Base-by-base conservation (phyloP, 2,797 vertebrate species). In the Myotis findleyi region DNA sequence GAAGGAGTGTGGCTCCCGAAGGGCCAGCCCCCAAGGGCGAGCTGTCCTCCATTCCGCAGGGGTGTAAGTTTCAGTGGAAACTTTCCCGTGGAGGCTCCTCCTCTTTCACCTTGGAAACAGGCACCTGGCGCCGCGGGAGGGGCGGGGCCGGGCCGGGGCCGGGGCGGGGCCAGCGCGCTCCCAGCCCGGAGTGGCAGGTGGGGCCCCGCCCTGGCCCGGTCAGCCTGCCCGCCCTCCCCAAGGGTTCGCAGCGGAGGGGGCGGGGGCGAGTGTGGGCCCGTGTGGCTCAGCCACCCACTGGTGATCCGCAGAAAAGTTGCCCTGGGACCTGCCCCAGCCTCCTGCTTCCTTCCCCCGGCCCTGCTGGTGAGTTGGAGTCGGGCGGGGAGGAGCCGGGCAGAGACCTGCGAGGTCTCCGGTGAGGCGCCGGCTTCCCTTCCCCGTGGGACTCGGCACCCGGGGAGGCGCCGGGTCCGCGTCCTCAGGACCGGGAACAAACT, bases 61-160 rank as follows among this genome's bases (percentile, higher is more conserved):
- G 20, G 81, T 69, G 53, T 33, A 72, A 92, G 97, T 97, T 97
- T 97, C 95, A 20, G 84, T 57, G 95, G 94, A 96, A 96, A 97
- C 81, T 95, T 96, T 97, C 92, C 47, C 88, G 16, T 73, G 0
- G 87, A 85, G 64, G 89, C 96, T 47, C 96, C 97, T 27, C 97
- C 97, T 49, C 64, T 87, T 95, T 97, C 95, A 68, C 97, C 97
- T 77, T 55, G 96, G 96, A 89, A 93, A 97, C 96, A 16, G 1
- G 89, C 94, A 97, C 97, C 97, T 97, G 96, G 92, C 33, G 13
- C 69, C 23, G 14, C 2, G 1, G 89, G 73, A 21, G 62, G 33
- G 73, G 77, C 44, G 76, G 3, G 87, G 93, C 47, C 27, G 4
- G 23, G 3, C 77, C 47, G 75, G 4, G 87, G 91, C 53, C 17